phyloP scores from a whole-genome alignment of 2,888 invertebrate species.

The Lasioglossum marginatum region DNA sequence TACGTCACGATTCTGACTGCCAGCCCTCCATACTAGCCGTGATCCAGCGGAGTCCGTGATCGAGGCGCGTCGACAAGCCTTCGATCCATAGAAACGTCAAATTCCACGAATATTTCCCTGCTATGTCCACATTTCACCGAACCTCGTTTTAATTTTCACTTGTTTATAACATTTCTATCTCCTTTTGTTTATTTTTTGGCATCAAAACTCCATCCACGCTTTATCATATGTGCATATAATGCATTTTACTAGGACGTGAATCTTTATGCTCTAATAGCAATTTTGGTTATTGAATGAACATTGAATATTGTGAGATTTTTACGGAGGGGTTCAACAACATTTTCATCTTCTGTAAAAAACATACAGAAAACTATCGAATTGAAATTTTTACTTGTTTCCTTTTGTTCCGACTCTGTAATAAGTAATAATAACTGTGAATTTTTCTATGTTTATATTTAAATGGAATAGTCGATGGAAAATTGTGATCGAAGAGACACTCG shows the following conservation, averaged over 20 bases:
- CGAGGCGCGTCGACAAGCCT: neutral
- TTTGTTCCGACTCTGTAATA: no score
- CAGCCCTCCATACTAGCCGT: conserved; percentile 45
- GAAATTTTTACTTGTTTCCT: no score
- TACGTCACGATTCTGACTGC: conserved; percentile 58
- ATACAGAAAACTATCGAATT: no score
- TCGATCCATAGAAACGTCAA: conserved; percentile 4
- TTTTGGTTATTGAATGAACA: no score
- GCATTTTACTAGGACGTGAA: neutral
- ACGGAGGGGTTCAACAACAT: no score
- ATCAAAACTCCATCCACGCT: neutral
- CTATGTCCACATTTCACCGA: neutral
- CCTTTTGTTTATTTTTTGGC: neutral
- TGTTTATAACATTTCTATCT: neutral
- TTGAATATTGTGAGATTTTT: no score
- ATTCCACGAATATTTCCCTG: neutral
- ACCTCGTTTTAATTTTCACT: neutral
- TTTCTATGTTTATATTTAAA: no score
- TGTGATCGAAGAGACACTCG: neutral
- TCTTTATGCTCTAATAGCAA: no score
- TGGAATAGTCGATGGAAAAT: neutral
- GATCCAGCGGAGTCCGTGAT: conserved; percentile 45
- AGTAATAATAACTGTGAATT: no score
- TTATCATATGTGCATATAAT: neutral
- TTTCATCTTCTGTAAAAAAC: no score